Percentiles rank a stretch among this genome's conserved stretches.
phyloP scores from a whole-genome alignment of 2,888 invertebrate genomes.

The Tholera decimalis region DNA sequence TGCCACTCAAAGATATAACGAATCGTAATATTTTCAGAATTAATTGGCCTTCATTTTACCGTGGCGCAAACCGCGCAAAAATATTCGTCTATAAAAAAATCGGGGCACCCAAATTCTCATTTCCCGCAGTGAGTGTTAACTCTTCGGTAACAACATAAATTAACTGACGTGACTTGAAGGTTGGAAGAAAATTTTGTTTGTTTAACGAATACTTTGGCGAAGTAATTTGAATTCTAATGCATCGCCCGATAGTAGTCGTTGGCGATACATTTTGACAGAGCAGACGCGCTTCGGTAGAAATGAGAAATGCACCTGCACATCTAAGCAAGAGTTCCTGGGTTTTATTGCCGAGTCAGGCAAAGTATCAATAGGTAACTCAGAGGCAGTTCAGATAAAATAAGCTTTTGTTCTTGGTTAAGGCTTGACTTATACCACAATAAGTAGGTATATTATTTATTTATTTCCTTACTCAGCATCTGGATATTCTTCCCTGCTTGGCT shows the following conservation, averaged over 20 bases:
- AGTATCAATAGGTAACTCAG: neutral
- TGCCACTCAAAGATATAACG: constrained; percentile 18
- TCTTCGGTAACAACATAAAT: constrained; percentile 46
- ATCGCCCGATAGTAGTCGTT: too few species aligned
- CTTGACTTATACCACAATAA: too few species aligned
- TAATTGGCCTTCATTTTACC: constrained; percentile 25
- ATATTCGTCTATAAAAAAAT: constrained; percentile 44
- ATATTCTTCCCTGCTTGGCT: too few species aligned
- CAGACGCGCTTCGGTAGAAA: too few species aligned
- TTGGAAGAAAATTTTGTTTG: constrained; percentile 24
- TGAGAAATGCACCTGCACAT: too few species aligned
- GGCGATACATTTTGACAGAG: too few species aligned
- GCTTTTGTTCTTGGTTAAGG: neutral
- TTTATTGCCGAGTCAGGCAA: neutral
- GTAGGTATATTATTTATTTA: too few species aligned
- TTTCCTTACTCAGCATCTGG: too few species aligned
- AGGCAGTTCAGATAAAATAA: neutral
- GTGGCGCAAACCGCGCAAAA: constrained; percentile 37
- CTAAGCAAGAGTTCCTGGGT: neutral
- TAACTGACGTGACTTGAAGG: constrained; percentile 45
- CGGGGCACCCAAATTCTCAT: constrained; percentile 21
- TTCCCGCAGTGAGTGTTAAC: constrained; percentile 45
- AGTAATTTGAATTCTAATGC: constrained; percentile 1
- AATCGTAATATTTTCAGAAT: constrained; percentile 45
- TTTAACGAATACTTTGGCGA: constrained; percentile 3